A percentile compares a stretch with the other conserved stretches of the same genome.
These are phyloP conservation scores for Etheostoma spectabile DNA, from an alignment of 2,113 vertebrate genomes.

Conservation along the genomic window DNA sequence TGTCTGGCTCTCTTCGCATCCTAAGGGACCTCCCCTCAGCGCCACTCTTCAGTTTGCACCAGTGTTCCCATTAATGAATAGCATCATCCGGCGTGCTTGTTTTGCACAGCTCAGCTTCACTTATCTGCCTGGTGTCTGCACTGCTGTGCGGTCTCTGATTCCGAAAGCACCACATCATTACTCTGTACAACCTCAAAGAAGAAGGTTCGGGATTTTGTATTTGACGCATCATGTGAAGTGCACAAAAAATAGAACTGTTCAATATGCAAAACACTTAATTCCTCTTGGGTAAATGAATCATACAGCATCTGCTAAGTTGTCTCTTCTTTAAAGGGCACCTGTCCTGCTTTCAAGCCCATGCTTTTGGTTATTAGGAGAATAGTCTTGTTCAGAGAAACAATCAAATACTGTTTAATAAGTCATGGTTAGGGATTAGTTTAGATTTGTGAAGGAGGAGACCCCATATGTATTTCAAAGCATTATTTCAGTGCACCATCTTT, in stretches of 20 bases:
- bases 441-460: not conserved
- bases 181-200: conserved; percentile 27
- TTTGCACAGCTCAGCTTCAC: conserved; percentile 61
- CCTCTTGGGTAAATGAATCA: conserved; percentile 27
- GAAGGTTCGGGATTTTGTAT: not conserved
- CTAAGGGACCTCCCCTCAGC: conserved; percentile 64
- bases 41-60: conserved; percentile 56
- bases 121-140: conserved; percentile 58
- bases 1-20: conserved; percentile 21
- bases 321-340: conserved; percentile 10
- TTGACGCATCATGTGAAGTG: not conserved
- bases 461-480: not conserved
- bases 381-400: not conserved
- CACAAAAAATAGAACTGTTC: not conserved
- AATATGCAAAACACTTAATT: conserved; percentile 36
- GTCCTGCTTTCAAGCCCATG: conserved; percentile 7
- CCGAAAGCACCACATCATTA: conserved; percentile 47
- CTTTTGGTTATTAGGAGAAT: not conserved
- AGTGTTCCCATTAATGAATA: conserved; percentile 66
- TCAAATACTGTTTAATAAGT: not conserved
- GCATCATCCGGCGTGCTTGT: conserved; percentile 64
- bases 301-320: conserved; percentile 5
- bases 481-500: not conserved
- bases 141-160: conserved; percentile 60
- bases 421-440: not conserved